These are phyloP conservation scores for Apotomis capreana DNA, from an alignment of 2,888 invertebrate genomes.

Conservation along the genomic window DNA sequence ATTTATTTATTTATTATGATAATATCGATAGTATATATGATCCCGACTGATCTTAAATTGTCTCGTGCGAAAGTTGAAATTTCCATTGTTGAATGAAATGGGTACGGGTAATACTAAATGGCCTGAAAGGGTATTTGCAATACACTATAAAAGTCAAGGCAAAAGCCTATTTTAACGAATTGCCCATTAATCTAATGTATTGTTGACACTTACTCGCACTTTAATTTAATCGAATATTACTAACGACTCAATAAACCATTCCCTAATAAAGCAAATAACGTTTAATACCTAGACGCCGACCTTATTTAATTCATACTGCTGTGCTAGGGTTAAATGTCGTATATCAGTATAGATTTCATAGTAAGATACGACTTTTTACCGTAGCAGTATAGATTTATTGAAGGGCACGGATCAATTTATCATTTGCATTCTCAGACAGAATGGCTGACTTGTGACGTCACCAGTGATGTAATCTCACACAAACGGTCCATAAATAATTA, in stretches of 20 bases:
- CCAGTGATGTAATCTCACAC: slow-evolving; percentile 72
- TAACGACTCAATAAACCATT: slow-evolving; percentile 32
- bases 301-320: slow-evolving; percentile 50
- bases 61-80: too few relatives aligned
- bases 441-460: slow-evolving; percentile 71
- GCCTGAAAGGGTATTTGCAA: too few relatives aligned
- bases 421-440: slow-evolving; percentile 57
- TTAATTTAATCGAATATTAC: slow-evolving; percentile 25
- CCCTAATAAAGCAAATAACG: slow-evolving; percentile 39
- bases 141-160: not conserved
- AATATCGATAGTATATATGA: too few relatives aligned
- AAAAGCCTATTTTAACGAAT: slow-evolving; percentile 5
- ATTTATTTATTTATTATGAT: too few relatives aligned
- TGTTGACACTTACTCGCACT: slow-evolving; percentile 21
- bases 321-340: too few relatives aligned
- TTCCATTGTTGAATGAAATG: too few relatives aligned
- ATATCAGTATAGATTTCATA: too few relatives aligned
- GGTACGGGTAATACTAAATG: too few relatives aligned
- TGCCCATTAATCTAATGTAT: slow-evolving; percentile 16
- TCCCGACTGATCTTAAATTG: too few relatives aligned
- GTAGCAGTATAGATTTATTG: slow-evolving; percentile 45
- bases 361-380: too few relatives aligned
- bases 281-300: slow-evolving; percentile 29
- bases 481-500: slow-evolving; percentile 40
- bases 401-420: slow-evolving; percentile 72